Evolutionary conservation across 2,888 invertebrate species (phyloP).

Genomic region (Amphiduros pacificus): DNA sequence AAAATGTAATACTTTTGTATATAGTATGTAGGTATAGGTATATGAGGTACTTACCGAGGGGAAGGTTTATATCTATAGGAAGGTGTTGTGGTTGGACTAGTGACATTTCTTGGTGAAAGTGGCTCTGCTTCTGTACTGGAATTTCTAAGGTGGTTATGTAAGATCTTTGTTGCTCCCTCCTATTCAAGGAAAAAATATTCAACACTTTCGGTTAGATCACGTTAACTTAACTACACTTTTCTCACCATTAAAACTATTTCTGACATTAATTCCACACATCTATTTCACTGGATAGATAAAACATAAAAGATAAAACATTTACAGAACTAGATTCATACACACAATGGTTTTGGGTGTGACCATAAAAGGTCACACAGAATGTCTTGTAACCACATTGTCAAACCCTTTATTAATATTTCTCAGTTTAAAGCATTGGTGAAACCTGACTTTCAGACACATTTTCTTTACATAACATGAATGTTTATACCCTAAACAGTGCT

Average conservation of each 20-base stretch:
- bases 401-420: no score
- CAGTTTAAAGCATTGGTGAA: no score
- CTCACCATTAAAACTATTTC: neutral
- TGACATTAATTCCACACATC: neutral
- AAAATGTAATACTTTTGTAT: no score
- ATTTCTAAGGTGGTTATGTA: slow-evolving; percentile 50
- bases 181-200: slow-evolving; percentile 28
- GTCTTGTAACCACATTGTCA: no score
- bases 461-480: no score
- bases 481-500: no score
- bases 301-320: neutral
- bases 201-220: neutral
- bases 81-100: slow-evolving; percentile 21
- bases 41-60: slow-evolving; percentile 3
- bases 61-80: neutral
- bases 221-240: no score
- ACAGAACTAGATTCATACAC: neutral
- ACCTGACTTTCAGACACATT: no score
- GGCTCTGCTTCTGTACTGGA: slow-evolving; percentile 43
- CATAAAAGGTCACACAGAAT: no score
- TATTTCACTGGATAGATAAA: neutral
- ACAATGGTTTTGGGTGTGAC: neutral
- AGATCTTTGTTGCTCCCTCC: slow-evolving; percentile 59
- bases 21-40: no score
- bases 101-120: slow-evolving; percentile 48